Conservation (phyloP, 2,888 invertebrate species). For the Ceratothoa steindachneri region DNA sequence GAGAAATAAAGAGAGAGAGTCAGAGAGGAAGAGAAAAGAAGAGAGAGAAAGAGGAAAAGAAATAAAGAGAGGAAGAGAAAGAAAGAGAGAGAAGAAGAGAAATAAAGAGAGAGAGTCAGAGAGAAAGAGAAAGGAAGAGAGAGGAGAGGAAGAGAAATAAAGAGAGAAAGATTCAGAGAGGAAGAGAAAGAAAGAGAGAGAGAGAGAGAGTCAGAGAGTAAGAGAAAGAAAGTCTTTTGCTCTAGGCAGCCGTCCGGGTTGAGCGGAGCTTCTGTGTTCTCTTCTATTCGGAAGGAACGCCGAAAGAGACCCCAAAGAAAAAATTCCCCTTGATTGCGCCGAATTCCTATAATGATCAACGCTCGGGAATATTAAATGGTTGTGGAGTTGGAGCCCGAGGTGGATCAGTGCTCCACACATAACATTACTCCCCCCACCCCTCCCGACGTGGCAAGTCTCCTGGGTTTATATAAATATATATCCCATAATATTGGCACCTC, state of each 20-base stretch:
- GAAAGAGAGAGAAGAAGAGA: background rate
- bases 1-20: no score
- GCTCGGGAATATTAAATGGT: constrained; percentile 5
- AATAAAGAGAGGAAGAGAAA: background rate
- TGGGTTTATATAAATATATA: no score
- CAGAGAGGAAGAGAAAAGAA: no score
- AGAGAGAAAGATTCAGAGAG: background rate
- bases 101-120: background rate
- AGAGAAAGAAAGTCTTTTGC: constrained; percentile 12
- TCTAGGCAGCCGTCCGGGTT: no score
- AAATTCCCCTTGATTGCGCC: constrained; percentile 8
- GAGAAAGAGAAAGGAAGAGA: background rate
- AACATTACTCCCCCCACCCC: no score
- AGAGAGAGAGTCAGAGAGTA: constrained; percentile 8
- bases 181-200: constrained; percentile 12
- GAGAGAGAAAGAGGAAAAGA: constrained; percentile 5
- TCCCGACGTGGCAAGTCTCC: no score
- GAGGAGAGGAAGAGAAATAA: background rate
- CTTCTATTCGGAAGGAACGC: no score
- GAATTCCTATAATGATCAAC: constrained; percentile 11
- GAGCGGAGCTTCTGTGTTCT: no score
- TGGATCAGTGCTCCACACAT: no score
- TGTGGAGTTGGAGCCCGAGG: no score
- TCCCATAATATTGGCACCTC: no score
- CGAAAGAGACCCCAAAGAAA: no score